Base-by-base conservation (phyloP, 2,113 vertebrate species). In the Hiodon tergisus region DNA sequence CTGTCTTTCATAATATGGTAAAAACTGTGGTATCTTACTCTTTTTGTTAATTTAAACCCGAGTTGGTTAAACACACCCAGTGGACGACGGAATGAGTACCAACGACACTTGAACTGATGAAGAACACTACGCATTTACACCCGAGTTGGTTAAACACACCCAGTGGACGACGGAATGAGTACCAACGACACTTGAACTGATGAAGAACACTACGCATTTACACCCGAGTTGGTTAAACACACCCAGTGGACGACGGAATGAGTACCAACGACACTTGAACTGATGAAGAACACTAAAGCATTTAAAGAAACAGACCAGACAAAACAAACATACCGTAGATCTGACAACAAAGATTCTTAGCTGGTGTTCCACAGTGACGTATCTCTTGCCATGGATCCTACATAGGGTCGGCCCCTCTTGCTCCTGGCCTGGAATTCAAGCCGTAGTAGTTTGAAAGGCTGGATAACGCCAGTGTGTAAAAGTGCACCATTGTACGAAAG, bases 401-500 rank as follows among this genome's bases (percentile, higher is more conserved):
- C 77, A 87, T 87, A 79, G 79, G 83, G 85, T 83, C 82, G 81
- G 81, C 79, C 79, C 73, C 79, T 53, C 81, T 79, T 85, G 89
- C 84, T 82, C 85, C 79, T 83, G 83, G 87, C 86, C 84, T 86
- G 85, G 85, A 87, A 84, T 87, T 85, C 88, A 87, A 85, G 80
- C 86, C 84, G 82, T 88, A 86, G 84, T 86, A 84, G 86, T 87
- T 83, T 87, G 85, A 88, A 84, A 86, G 87, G 88, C 85, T 85
- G 84, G 87, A 87, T 89, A 88, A 86, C 88, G 87, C 87, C 83
- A 79, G 85, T 80, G 85, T 81, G 86, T 86, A 86, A 81, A 87
- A 84, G 87, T 87, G 84, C 85, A 86, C 89, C 84, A 90, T 90
- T 92, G 91, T 89, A 86, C 90, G 89, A 92, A 92, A 92, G 85